A percentile compares a stretch with the other conserved stretches of the same genome.
Conservation (phyloP, 2,113 vertebrate genomes). For the Megaleporinus macrocephalus region DNA sequence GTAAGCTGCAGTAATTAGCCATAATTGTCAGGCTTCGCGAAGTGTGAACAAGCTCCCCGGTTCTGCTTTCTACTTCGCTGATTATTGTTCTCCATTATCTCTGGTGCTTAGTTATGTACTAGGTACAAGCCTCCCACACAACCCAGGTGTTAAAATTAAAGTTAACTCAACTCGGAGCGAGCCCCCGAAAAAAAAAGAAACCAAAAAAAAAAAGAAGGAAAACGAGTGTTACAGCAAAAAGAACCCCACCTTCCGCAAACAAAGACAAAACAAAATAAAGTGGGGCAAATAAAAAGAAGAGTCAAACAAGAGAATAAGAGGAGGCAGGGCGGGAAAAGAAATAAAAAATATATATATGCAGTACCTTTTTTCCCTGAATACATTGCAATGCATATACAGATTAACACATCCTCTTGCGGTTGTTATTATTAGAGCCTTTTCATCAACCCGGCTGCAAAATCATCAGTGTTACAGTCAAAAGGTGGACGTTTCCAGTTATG, state of each 20-base stretch:
- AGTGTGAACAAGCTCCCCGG: slow-evolving; percentile 3
- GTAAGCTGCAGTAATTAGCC: slow-evolving; percentile 64
- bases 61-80: slow-evolving; percentile 17
- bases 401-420: background rate
- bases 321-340: slow-evolving; percentile 2
- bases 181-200: background rate
- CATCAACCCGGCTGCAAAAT: slow-evolving; percentile 6
- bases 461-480: background rate
- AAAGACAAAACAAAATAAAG: background rate
- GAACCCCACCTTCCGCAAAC: background rate
- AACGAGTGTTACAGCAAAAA: background rate
- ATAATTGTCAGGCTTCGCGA: slow-evolving; percentile 51
- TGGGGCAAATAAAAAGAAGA: background rate
- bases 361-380: background rate
- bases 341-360: no score
- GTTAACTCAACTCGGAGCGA: background rate
- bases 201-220: background rate
- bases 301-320: background rate
- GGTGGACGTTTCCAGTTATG: slow-evolving; percentile 41
- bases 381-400: slow-evolving; percentile 30
- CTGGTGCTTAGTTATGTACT: background rate
- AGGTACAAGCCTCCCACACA: slow-evolving; percentile 7
- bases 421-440: slow-evolving; percentile 3
- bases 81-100: slow-evolving; percentile 23
- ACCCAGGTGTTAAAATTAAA: slow-evolving; percentile 17